A percentile compares a stretch with the other conserved stretches of the same genome.
Conservation (phyloP, 2,888 invertebrate species). For the Epinotia bilunana region DNA sequence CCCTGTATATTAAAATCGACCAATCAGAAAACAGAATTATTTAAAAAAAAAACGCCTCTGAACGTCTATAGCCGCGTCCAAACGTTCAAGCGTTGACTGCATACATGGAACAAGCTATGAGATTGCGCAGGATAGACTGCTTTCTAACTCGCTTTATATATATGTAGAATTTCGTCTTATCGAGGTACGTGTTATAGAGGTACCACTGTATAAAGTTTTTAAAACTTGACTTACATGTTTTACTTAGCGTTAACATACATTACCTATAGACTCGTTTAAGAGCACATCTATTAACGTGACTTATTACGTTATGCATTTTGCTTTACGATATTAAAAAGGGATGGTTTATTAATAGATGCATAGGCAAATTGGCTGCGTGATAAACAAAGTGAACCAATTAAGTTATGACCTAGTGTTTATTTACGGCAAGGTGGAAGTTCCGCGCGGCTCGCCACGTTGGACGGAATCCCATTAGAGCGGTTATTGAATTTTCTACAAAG, state of each 20-base stretch:
- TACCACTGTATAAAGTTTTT: no score
- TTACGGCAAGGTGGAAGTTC: slow-evolving; percentile 62
- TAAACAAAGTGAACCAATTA: slow-evolving; percentile 36
- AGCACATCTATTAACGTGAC: background rate
- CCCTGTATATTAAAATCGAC: no score
- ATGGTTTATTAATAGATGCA: slow-evolving; percentile 1
- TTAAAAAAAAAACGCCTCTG: no score
- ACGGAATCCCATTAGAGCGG: slow-evolving; percentile 79
- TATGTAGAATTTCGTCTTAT: no score
- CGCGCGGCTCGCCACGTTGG: slow-evolving; percentile 70
- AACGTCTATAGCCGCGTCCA: no score
- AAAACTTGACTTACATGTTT: no score
- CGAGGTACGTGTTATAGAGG: no score
- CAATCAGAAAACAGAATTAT: no score
- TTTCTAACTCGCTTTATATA: no score
- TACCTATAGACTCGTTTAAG: background rate
- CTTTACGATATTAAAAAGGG: background rate
- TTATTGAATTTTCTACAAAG: slow-evolving; percentile 71
- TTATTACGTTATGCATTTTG: background rate
- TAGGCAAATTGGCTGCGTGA: slow-evolving; percentile 13
- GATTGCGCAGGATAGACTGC: no score
- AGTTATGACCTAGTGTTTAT: slow-evolving; percentile 33
- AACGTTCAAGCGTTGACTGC: no score
- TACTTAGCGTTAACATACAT: background rate
- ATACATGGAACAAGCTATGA: no score